Percentiles rank a stretch among this genome's conserved stretches.
These are phyloP conservation scores for Spodoptera exigua DNA, from an alignment of 2,888 invertebrate species.

Conservation along the genomic window DNA sequence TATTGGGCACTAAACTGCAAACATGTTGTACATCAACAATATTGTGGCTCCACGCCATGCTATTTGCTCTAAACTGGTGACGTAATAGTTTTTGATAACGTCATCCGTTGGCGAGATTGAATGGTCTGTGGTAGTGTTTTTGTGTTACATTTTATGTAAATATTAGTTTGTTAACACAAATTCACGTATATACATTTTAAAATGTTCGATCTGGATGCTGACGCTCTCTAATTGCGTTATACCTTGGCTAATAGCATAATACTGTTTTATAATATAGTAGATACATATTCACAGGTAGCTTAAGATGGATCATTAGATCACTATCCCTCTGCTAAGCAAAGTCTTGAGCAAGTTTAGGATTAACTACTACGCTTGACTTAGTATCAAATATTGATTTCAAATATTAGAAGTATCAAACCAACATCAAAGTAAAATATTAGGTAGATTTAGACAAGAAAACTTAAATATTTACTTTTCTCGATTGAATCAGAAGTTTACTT, in stretches of 20 bases:
- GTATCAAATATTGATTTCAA: too few relatives aligned
- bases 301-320: too few relatives aligned
- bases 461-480: conserved; percentile 6
- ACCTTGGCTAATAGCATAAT: too few relatives aligned
- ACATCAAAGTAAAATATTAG: too few relatives aligned
- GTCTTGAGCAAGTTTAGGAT: too few relatives aligned
- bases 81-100: conserved; percentile 29
- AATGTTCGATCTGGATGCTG: too few relatives aligned
- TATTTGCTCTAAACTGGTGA: conserved; percentile 11
- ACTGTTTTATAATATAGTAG: too few relatives aligned
- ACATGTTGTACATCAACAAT: conserved; percentile 45
- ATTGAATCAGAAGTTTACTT: conserved; percentile 28
- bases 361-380: too few relatives aligned
- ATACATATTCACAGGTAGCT: not conserved
- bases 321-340: too few relatives aligned
- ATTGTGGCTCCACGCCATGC: conserved; percentile 5
- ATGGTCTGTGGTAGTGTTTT: not conserved
- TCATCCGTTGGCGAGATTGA: conserved; percentile 8
- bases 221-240: too few relatives aligned
- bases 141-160: not conserved
- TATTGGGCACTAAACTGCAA: conserved; percentile 49
- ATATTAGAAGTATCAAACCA: too few relatives aligned
- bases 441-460: not conserved
- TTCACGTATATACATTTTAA: too few relatives aligned
- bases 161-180: not conserved